Evolutionary conservation across 2,888 invertebrate genomes (phyloP), one percentile per base, ranked within the genome.

Genomic region (Cheilosia grossa): DNA sequence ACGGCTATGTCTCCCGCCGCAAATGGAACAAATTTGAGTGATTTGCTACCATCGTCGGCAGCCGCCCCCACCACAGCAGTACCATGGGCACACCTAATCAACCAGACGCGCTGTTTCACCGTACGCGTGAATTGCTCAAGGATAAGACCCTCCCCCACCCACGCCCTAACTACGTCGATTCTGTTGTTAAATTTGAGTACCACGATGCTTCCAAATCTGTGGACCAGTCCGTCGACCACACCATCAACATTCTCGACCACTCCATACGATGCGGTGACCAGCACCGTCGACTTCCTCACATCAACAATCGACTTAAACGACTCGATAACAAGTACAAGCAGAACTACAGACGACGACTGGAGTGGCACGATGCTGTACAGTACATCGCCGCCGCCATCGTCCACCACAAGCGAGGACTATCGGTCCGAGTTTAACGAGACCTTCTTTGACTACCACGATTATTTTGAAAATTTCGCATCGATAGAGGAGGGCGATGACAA

Each of bases 171-270:
- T 4, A 91, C 92, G 10, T 87, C 93, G 5, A 89, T 92, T 42
- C 88, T 93, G 44, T 87, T 93, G 70, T 90, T 93, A 19, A 90
- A 90, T 78, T 80, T 91, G 74, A 91, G 90, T 70, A 90, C 93
- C 5, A 90, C 92, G 0, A 69, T 87, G 9, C 66, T 87, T 10
- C 87, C 88, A 13, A 80, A 82, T 47, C 70, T 87, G 44, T 86
- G 77, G 86, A 69, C 69, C 74, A 87, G 40, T 67, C 82, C 83
- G 54, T 73, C 66, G 49, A 64, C 72, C 58, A 79, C 67, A 51
- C 10, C 59, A 24, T 51, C 77, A 17, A 56, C 51, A 4, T 24
- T 56, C 21, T 59, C 79, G 15, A 87, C 69, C 27, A 73, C 83
- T 27, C 75, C 83, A 13, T 54, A 72, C 19, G 73, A 75, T 87